Base-by-base conservation (phyloP, 2,113 vertebrate species). In the Ammodytes marinus region DNA sequence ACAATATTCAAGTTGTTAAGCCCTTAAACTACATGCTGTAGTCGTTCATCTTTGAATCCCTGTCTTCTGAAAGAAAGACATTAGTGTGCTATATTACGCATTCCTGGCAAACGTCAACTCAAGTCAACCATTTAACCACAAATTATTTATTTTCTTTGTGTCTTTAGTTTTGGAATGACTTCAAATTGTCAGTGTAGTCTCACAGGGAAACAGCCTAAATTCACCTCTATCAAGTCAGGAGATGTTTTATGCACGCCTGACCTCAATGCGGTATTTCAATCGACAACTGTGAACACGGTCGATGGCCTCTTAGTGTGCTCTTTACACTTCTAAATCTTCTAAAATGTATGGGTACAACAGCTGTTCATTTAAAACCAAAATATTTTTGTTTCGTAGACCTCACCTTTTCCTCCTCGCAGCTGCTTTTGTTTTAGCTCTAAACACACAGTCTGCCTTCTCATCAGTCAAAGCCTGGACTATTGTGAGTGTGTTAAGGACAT, bases 81-180 rank as follows among this genome's bases (percentile, higher is more conserved):
- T 27, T 27, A 50, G 13, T 12, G 3, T 50, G 19, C 11, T 15
- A 15, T 4, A 52, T 55, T 53, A 13, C 59, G 39, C 4, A 53
- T 19, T 46, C 63, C 47, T 39, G 15, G 59, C 59, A 78, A 79
- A 74, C 77, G 73, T 82, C 70, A 82, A 59, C 61, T 68, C 58
- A 66, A 65, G 17, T 46, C 69, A 39, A n/a, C 67, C 19, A 35
- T 74, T 70, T 57, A 69, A 39, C 43, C 55, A 61, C 19, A 66
- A 57, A n/a, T 10, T 12, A 69, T 77, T 74, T 69, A 37, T n/a
- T 40, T 37, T 8, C 14, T 68, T 8, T 77, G 54, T 67, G 40
- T 4, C 4, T 53, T 13, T 3, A 2, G 27, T 27, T 46, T 54
- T 66, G 39, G 19, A 43, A 27, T 5, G 4, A 68, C 15, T 50